Evolutionary conservation across 2,797 vertebrate species (phyloP), one percentile per base, ranked within the genome.

Genomic region (Notamacropus eugenii): DNA sequence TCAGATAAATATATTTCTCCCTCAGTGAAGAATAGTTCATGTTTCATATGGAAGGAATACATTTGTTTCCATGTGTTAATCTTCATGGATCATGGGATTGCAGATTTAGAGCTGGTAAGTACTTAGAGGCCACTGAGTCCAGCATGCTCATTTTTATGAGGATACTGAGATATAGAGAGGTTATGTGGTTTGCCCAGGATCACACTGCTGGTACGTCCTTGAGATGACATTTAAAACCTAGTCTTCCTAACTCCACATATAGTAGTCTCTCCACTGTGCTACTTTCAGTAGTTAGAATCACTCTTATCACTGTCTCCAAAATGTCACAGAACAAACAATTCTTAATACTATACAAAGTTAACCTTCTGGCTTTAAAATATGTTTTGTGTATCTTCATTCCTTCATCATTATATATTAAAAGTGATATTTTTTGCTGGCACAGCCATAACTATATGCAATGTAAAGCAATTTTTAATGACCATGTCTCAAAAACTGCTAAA

Each of bases 401-500:
- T 92, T 92, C 67, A 46, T 93, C 98, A 95, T 96, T 95, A 97
- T 97, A 96, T 94, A 92, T 34, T 94, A 97, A 0, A 54, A 46
- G 16, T 97, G 90, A 93, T 95, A 94, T 98, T 95, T 97, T 97
- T 98, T 31, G 90, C 46, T 95, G 59, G 54, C 93, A 96, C 96
- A 96, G 95, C 58, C 97, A 90, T 92, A 97, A 91, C 96, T 91
- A 91, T 46, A 46, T 31, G 87, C 1, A 91, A 92, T 74, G 95
- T 59, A 54, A 95, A 96, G 96, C 55, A 97, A 95, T 56, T 93
- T 31, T 98, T 97, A 94, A 93, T 91, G 29, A 55, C 46, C 82
- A 0, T 0, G 13, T 94, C 94, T 93, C 94, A 93, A 67, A 97
- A 98, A 97, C 58, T 97, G 59, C 59, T 97, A 96, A 91, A 95